phyloP scores from a whole-genome alignment of 2,888 invertebrate species.

The Allacma fusca region DNA sequence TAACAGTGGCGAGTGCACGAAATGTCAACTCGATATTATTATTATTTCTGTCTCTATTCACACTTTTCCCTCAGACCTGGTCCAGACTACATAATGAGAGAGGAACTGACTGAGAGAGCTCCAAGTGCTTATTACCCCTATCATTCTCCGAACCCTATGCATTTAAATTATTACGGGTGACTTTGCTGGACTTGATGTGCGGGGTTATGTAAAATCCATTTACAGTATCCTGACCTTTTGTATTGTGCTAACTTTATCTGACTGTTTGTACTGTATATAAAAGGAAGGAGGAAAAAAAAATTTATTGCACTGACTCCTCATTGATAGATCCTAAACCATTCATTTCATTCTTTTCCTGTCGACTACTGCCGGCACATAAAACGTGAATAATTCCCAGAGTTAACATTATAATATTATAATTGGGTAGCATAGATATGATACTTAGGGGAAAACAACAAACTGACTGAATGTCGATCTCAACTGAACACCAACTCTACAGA shows the following conservation, averaged over 20 bases:
- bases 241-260: neutral
- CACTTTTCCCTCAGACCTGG: neutral
- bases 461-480: too few relatives aligned
- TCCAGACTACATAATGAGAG: neutral
- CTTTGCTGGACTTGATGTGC: neutral
- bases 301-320: conserved; percentile 18
- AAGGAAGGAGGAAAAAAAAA: neutral
- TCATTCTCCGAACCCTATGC: neutral
- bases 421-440: conserved; percentile 4
- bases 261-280: neutral
- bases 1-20: neutral
- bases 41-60: neutral
- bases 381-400: neutral
- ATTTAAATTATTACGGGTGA: neutral
- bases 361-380: conserved; percentile 6
- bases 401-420: conserved; percentile 27
- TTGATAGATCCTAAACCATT: neutral
- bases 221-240: neutral
- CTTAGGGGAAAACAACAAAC: neutral
- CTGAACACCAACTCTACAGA: too few relatives aligned
- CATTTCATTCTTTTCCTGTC: conserved; percentile 26
- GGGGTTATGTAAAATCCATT: neutral
- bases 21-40: conserved; percentile 17
- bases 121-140: neutral
- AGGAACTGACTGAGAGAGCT: neutral